These are phyloP conservation scores for Hedya salicella DNA, from an alignment of 2,888 invertebrate genomes.

Conservation along the genomic window DNA sequence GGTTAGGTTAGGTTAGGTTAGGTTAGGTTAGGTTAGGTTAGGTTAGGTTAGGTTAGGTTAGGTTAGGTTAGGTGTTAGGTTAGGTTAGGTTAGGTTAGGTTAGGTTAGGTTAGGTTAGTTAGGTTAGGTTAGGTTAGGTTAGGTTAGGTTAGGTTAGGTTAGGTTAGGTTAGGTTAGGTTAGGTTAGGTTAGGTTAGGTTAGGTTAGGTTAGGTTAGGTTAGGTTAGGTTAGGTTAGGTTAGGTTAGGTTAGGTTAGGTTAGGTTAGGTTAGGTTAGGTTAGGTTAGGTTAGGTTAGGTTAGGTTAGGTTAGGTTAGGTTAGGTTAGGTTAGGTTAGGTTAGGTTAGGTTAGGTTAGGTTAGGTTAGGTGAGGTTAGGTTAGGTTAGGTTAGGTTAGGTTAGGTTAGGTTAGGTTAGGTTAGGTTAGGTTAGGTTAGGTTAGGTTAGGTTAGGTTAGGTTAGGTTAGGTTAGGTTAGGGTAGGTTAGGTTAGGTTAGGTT, in stretches of 20 bases:
- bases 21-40: conserved; percentile 25
- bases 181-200: conserved; percentile 26
- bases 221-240: conserved; percentile 43
- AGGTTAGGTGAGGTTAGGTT: conserved; percentile 3
- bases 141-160: conserved; percentile 27
- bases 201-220: conserved; percentile 24
- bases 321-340: conserved; percentile 44
- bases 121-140: conserved; percentile 31
- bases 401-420: conserved; percentile 11
- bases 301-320: conserved; percentile 43
- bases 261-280: conserved; percentile 41
- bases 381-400: too few species aligned
- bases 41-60: conserved; percentile 30
- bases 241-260: conserved; percentile 43
- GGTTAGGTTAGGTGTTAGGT: conserved; percentile 31
- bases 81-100: conserved; percentile 30
- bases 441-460: background rate
- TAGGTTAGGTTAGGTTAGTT: conserved; percentile 29
- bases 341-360: conserved; percentile 10
- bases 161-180: conserved; percentile 20
- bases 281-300: conserved; percentile 36
- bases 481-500: background rate
- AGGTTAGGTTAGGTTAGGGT: background rate
- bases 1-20: conserved; percentile 27
- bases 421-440: background rate